These are phyloP conservation scores for Ochlodes sylvanus DNA, from an alignment of 2,888 invertebrate genomes.

Conservation along the genomic window DNA sequence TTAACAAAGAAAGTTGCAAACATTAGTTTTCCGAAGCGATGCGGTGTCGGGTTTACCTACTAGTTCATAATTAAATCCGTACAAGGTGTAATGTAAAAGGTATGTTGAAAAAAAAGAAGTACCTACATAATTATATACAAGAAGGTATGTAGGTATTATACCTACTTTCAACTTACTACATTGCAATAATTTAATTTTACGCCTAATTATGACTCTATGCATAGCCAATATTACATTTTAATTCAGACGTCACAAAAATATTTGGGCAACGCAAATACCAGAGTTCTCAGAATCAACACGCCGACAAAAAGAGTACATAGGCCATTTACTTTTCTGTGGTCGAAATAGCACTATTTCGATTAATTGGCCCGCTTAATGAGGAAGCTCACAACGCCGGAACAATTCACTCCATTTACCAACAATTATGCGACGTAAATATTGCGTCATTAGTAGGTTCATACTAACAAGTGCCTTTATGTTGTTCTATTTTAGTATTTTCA, in stretches of 20 bases:
- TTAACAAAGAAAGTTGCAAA: too few species aligned
- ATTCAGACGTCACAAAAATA: background rate
- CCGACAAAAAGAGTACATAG: conserved; percentile 16
- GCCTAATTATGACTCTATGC: too few species aligned
- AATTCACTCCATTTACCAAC: conserved; percentile 77
- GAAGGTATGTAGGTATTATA: too few species aligned
- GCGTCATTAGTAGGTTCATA: conserved; percentile 48
- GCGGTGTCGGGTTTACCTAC: too few species aligned
- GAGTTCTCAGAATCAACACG: conserved; percentile 19
- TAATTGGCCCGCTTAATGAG: conserved; percentile 82
- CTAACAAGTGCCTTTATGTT: conserved; percentile 11
- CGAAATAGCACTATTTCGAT: conserved; percentile 62
- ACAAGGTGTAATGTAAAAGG: too few species aligned
- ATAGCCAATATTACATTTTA: too few species aligned
- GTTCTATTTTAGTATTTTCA: conserved; percentile 12
- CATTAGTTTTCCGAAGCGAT: too few species aligned
- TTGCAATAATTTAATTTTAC: too few species aligned
- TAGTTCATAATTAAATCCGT: too few species aligned
- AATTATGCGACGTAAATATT: conserved; percentile 74
- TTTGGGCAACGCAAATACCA: background rate
- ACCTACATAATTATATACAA: too few species aligned
- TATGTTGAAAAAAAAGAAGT: too few species aligned
- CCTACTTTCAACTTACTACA: too few species aligned
- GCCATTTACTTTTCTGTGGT: conserved; percentile 66
- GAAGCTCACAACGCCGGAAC: conserved; percentile 82